These are phyloP conservation scores for Hyles euphorbiae DNA, from an alignment of 1,140 invertebrate species.

Conservation along the genomic window DNA sequence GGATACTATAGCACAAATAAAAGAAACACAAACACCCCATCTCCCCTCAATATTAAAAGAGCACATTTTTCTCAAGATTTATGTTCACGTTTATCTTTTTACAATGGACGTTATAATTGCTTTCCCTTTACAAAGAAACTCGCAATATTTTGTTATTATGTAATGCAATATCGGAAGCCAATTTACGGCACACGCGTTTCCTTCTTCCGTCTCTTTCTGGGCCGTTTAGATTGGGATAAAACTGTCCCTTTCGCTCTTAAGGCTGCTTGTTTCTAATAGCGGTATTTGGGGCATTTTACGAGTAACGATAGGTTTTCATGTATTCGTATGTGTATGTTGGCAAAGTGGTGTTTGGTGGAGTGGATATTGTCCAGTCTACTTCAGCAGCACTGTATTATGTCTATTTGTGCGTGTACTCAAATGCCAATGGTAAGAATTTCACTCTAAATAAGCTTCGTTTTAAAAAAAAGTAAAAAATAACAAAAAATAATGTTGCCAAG, in stretches of 20 bases:
- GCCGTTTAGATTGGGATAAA: background rate
- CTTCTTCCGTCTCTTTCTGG: conserved; percentile 2
- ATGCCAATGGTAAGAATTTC: too few relatives aligned
- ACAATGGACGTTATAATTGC: conserved; percentile 3
- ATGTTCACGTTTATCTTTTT: conserved; percentile 1
- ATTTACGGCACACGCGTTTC: conserved; percentile 8
- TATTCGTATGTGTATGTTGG: background rate
- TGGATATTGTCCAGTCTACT: too few relatives aligned
- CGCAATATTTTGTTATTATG: conserved; percentile 6
- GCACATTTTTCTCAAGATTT: too few relatives aligned
- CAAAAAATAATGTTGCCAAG: too few relatives aligned
- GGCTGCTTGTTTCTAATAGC: background rate
- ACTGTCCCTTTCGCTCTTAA: background rate
- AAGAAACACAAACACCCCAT: too few relatives aligned
- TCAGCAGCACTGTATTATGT: too few relatives aligned
- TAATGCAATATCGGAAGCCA: conserved; percentile 9
- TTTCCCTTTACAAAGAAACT: conserved; percentile 1
- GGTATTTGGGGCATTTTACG: conserved; percentile 6
- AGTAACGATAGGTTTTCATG: background rate
- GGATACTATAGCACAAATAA: too few relatives aligned
- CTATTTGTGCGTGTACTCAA: too few relatives aligned
- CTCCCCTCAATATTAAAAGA: too few relatives aligned
- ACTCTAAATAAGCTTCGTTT: too few relatives aligned
- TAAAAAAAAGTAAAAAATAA: too few relatives aligned
- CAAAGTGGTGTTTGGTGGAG: too few relatives aligned